phyloP scores from a whole-genome alignment of 2,113 vertebrate species.

The Trogon melanurus region DNA sequence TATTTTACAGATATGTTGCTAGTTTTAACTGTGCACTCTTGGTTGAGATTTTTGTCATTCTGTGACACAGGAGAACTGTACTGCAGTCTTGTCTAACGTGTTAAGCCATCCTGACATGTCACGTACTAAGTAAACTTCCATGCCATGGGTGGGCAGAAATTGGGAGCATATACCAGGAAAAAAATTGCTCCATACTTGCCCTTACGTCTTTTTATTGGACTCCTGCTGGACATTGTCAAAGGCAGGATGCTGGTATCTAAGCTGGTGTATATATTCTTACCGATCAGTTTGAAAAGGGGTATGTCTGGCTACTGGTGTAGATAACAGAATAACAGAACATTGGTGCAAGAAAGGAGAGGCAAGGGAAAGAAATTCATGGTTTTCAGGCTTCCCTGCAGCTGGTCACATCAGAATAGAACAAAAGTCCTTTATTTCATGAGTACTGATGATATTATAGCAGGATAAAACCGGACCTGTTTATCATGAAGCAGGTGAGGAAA shows the following conservation, averaged over 20 bases:
- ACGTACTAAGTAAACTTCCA: neutral
- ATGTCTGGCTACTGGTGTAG: neutral
- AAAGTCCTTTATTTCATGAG: fast-evolving
- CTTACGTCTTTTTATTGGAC: neutral
- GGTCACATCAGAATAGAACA: neutral
- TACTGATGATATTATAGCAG: neutral
- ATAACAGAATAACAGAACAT: neutral
- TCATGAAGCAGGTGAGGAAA: neutral
- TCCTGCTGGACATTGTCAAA: neutral
- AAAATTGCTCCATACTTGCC: neutral
- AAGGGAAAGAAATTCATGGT: neutral
- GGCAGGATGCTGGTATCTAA: neutral
- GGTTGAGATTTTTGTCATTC: neutral
- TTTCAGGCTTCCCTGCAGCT: neutral
- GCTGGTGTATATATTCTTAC: neutral
- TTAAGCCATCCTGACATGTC: neutral
- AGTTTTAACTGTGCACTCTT: neutral
- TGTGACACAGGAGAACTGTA: neutral
- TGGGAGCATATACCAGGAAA: fast-evolving
- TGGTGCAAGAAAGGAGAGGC: neutral
- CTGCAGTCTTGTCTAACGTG: neutral
- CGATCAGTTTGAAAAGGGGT: neutral
- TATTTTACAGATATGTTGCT: neutral
- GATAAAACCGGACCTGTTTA: neutral
- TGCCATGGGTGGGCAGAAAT: neutral